Evolutionary conservation across 2,888 invertebrate species (phyloP).

Genomic region (Macaria notata): DNA sequence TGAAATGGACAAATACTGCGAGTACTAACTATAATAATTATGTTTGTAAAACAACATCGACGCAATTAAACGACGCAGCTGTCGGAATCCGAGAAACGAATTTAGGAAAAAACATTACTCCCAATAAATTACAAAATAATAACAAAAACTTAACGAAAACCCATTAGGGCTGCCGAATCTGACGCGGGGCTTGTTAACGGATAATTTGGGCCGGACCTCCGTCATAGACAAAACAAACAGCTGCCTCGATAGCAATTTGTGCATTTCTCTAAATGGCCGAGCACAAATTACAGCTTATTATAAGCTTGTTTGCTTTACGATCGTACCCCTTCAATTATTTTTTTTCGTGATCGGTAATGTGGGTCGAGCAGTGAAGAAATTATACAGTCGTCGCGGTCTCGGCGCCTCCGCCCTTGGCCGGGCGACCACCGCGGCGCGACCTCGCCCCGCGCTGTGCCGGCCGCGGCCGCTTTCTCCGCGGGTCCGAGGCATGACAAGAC

Average conservation of each 20-base stretch:
- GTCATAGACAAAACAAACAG: slow-evolving; percentile 82
- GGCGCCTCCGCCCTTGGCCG: slow-evolving; percentile 67
- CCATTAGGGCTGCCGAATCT: slow-evolving; percentile 82
- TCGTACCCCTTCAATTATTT: slow-evolving; percentile 80
- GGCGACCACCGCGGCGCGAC: slow-evolving; percentile 41
- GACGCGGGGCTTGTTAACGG: slow-evolving; percentile 81
- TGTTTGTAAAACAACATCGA: slow-evolving; percentile 37
- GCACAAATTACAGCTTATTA: slow-evolving; percentile 82
- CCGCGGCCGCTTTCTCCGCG: slow-evolving; percentile 6
- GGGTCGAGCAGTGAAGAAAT: slow-evolving; percentile 78
- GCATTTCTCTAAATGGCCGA: slow-evolving; percentile 82
- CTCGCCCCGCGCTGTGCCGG: neutral
- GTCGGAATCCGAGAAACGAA: slow-evolving; percentile 64
- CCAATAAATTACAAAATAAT: slow-evolving; percentile 76
- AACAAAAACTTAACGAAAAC: slow-evolving; percentile 81
- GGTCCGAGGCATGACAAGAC: neutral
- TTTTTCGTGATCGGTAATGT: slow-evolving; percentile 80
- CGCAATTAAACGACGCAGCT: slow-evolving; percentile 71
- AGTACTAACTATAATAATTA: slow-evolving; percentile 13
- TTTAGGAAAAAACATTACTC: slow-evolving; percentile 65
- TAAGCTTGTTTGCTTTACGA: slow-evolving; percentile 83
- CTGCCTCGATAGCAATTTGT: slow-evolving; percentile 77
- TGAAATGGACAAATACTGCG: slow-evolving; percentile 1
- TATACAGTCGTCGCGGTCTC: slow-evolving; percentile 69
- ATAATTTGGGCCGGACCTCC: slow-evolving; percentile 80